Percentiles rank a stretch among this genome's conserved stretches.
Evolutionary conservation across 2,797 vertebrate genomes (phyloP).

Genomic region (Mormyrops boulengeri): DNA sequence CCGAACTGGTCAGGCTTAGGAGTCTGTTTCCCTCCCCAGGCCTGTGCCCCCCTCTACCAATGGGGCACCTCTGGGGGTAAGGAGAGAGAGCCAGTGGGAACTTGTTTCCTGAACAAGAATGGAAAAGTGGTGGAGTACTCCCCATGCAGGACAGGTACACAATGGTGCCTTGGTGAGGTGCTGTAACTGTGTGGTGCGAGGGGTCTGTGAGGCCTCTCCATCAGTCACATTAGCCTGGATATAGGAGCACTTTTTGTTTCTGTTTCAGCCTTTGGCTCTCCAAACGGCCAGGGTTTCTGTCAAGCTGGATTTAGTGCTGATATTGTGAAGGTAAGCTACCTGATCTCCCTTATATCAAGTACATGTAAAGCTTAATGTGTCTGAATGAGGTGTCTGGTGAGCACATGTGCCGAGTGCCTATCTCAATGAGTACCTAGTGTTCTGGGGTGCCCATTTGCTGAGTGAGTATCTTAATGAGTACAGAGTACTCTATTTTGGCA

Average conservation of each 20-base stretch:
- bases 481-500: background rate
- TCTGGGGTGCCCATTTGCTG: background rate
- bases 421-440: background rate
- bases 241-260: background rate
- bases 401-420: background rate
- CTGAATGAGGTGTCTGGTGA: background rate
- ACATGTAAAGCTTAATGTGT: background rate
- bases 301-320: constrained; percentile 78
- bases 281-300: constrained; percentile 75
- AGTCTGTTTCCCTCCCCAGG: constrained; percentile 41
- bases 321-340: constrained; percentile 62
- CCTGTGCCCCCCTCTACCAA: constrained; percentile 72
- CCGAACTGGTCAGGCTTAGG: background rate
- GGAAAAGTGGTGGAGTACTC: constrained; percentile 68
- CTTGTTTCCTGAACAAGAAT: constrained; percentile 66
- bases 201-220: background rate
- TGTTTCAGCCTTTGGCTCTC: constrained; percentile 58
- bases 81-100: constrained; percentile 72
- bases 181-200: background rate
- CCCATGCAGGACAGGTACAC: constrained; percentile 64
- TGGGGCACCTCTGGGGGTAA: constrained; percentile 68
- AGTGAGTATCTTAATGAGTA: background rate
- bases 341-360: background rate
- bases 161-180: background rate
- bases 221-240: background rate